Percentiles rank a stretch among this genome's conserved stretches.
These are phyloP conservation scores for Lepetodrilus schrolli DNA, from an alignment of 2,888 invertebrate species.

Conservation along the genomic window DNA sequence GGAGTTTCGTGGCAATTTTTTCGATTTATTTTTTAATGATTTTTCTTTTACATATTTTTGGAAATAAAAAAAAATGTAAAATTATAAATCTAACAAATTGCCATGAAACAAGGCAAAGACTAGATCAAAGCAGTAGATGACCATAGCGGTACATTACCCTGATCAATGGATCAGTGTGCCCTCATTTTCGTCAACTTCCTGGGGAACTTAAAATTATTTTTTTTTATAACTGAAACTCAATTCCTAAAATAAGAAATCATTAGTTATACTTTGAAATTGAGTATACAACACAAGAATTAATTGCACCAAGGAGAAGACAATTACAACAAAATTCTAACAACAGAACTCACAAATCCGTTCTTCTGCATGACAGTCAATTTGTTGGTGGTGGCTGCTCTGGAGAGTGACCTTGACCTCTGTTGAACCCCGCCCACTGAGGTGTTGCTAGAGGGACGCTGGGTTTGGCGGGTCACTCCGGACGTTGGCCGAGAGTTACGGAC, in stretches of 20 bases:
- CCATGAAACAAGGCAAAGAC: not conserved
- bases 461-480: constrained; percentile 42
- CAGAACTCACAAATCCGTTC: constrained; percentile 56
- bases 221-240: too few relatives aligned
- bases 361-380: constrained; percentile 56
- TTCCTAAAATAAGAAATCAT: too few relatives aligned
- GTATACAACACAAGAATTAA: too few relatives aligned
- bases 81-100: not conserved
- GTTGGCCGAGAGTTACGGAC: constrained; percentile 53
- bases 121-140: not conserved
- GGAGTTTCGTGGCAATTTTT: too few relatives aligned
- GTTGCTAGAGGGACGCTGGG: constrained; percentile 46
- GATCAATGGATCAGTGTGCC: too few relatives aligned
- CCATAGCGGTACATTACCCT: not conserved
- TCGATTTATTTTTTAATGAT: not conserved
- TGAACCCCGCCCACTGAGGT: constrained; percentile 30
- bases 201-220: not conserved
- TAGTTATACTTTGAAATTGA: too few relatives aligned
- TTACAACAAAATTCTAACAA: too few relatives aligned
- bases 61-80: not conserved
- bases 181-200: not conserved
- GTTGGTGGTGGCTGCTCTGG: constrained; percentile 46
- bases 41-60: not conserved
- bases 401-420: constrained; percentile 52
- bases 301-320: too few relatives aligned